Evolutionary conservation across 1,140 invertebrate genomes (phyloP).

Genomic region (Trichonephila clavata): DNA sequence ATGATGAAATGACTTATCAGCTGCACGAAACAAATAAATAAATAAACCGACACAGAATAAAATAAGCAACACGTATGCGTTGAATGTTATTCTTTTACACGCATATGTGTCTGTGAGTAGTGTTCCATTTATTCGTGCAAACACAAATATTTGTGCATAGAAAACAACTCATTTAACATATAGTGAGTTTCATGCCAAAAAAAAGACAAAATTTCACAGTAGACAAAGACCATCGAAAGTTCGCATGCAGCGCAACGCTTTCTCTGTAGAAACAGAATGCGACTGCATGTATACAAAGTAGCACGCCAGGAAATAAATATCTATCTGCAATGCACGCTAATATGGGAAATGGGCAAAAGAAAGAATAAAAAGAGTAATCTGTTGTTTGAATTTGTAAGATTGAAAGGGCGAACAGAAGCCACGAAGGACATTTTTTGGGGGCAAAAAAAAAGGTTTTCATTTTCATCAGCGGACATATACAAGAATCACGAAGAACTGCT

Average conservation of each 20-base stretch:
- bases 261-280: not conserved
- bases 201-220: not conserved
- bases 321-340: not conserved
- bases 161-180: not conserved
- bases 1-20: not conserved
- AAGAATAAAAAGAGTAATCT: not conserved
- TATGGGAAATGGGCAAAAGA: not conserved
- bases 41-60: not conserved
- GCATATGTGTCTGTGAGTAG: too few species aligned
- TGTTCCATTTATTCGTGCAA: not conserved
- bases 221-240: not conserved
- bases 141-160: not conserved
- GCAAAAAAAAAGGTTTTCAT: not conserved
- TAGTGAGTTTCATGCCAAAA: not conserved
- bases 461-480: not conserved
- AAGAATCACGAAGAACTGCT: not conserved
- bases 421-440: not conserved
- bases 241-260: not conserved
- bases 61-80: not conserved
- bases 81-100: not conserved
- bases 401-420: not conserved
- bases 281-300: constrained; percentile 5
- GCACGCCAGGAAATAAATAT: constrained; percentile 27
- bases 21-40: too few species aligned
- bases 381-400: not conserved